Evolutionary conservation across 2,888 invertebrate species (phyloP).

Genomic region (Corythucha ciliata): DNA sequence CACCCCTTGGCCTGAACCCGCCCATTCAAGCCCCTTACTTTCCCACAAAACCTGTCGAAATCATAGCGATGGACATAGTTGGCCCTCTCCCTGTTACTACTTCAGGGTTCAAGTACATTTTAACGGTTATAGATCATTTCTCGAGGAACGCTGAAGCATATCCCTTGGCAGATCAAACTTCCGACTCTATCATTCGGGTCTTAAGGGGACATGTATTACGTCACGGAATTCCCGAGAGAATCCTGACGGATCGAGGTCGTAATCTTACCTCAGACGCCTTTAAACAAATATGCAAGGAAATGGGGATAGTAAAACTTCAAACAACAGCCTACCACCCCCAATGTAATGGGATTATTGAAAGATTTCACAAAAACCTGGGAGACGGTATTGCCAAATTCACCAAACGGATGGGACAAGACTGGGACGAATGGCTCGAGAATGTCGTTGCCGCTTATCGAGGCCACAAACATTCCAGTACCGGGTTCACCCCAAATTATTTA

Average conservation of each 20-base stretch:
- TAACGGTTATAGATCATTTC: neutral
- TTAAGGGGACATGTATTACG: neutral
- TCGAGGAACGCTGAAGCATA: neutral
- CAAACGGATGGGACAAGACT: neutral
- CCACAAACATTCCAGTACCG: too few species aligned
- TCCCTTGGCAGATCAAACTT: neutral
- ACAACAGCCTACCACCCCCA: conserved; percentile 3
- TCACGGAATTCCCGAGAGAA: neutral
- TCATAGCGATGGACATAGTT: neutral
- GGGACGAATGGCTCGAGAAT: too few species aligned
- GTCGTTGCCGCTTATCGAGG: too few species aligned
- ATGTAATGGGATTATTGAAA: neutral
- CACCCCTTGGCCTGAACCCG: neutral
- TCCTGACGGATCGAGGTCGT: neutral
- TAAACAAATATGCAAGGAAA: neutral
- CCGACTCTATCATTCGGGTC: neutral
- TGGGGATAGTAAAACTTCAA: neutral
- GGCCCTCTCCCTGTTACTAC: neutral
- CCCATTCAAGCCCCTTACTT: neutral
- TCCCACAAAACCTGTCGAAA: neutral
- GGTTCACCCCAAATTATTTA: too few species aligned
- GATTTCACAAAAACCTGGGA: conserved; percentile 30
- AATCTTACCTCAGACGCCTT: neutral
- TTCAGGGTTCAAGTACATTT: neutral
- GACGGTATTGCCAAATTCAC: neutral